Percentiles rank a stretch among this genome's conserved stretches.
These are phyloP conservation scores for Amiota mariae DNA, from an alignment of 2,888 invertebrate genomes.

Conservation along the genomic window DNA sequence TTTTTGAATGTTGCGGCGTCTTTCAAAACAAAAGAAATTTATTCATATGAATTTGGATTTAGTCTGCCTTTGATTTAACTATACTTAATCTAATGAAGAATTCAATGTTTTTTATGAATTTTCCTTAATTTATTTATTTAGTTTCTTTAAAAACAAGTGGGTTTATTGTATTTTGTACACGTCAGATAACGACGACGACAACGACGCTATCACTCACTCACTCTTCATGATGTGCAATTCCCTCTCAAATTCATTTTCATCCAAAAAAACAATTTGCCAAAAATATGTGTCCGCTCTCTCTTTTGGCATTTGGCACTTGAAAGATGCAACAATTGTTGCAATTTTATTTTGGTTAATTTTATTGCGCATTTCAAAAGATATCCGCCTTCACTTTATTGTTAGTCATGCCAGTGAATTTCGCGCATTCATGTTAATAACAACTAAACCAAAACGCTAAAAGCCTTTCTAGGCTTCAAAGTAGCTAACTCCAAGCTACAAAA, in stretches of 20 bases:
- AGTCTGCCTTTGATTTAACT: too few relatives aligned
- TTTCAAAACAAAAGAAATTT: background rate
- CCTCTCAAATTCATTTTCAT: too few relatives aligned
- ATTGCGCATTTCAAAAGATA: background rate
- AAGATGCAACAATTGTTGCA: slow-evolving; percentile 10
- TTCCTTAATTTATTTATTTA: background rate
- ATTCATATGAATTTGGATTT: background rate
- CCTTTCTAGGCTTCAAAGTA: slow-evolving; percentile 44
- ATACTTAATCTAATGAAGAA: too few relatives aligned
- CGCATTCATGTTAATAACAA: slow-evolving; percentile 54
- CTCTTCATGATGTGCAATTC: too few relatives aligned
- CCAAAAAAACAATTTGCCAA: background rate
- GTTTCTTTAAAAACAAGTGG: too few relatives aligned
- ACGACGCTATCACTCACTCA: too few relatives aligned
- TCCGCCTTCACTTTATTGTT: too few relatives aligned
- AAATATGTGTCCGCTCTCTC: background rate
- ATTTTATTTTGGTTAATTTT: background rate
- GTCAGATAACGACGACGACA: too few relatives aligned
- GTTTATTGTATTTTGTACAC: too few relatives aligned
- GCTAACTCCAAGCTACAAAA: slow-evolving; percentile 47
- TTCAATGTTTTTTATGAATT: background rate
- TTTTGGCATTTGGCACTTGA: slow-evolving; percentile 6
- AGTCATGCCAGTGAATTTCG: slow-evolving; percentile 45
- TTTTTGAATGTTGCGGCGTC: slow-evolving; percentile 45
- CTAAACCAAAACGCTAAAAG: slow-evolving; percentile 40